phyloP scores from a whole-genome alignment of 2,888 invertebrate species.

The Drosophila anomalata region DNA sequence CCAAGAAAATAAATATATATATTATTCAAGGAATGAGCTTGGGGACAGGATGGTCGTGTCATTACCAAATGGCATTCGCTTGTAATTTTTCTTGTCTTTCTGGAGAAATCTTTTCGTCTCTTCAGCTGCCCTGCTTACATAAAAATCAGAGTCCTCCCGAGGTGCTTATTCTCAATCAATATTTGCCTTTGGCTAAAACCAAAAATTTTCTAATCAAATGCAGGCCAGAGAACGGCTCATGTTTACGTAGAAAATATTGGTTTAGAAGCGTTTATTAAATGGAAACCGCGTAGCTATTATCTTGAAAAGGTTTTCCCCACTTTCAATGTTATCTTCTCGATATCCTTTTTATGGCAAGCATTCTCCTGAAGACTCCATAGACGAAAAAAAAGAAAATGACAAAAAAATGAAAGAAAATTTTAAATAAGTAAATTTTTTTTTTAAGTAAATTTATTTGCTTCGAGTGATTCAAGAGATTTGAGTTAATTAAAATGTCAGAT shows the following conservation, averaged over 20 bases:
- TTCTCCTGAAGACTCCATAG: conserved; percentile 1
- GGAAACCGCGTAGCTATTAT: conserved; percentile 23
- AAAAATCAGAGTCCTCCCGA: conserved; percentile 5
- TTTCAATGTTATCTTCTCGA: conserved; percentile 6
- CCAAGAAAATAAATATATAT: conserved; percentile 2
- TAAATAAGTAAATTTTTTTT: no score
- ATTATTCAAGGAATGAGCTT: conserved; percentile 14
- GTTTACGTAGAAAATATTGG: conserved; percentile 51
- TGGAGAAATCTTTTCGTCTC: conserved; percentile 10
- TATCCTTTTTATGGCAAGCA: conserved; percentile 22
- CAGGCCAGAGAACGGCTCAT: conserved; percentile 1
- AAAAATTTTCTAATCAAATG: conserved; percentile 34
- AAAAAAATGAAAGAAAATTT: no score
- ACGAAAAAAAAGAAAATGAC: no score
- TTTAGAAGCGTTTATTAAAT: conserved; percentile 43
- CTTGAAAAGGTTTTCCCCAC: conserved; percentile 2
- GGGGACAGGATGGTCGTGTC: conserved; percentile 21
- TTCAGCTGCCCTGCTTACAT: conserved; percentile 17
- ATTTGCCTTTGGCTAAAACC: conserved; percentile 32
- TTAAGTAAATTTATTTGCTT: no score
- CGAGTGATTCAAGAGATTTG: no score
- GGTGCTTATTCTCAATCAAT: conserved; percentile 32
- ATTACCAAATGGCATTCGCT: conserved; percentile 39
- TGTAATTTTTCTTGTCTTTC: conserved; percentile 35
- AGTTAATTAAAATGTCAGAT: no score